Base-by-base conservation (phyloP, 2,113 vertebrate species). In the Poeciliopsis prolifica region DNA sequence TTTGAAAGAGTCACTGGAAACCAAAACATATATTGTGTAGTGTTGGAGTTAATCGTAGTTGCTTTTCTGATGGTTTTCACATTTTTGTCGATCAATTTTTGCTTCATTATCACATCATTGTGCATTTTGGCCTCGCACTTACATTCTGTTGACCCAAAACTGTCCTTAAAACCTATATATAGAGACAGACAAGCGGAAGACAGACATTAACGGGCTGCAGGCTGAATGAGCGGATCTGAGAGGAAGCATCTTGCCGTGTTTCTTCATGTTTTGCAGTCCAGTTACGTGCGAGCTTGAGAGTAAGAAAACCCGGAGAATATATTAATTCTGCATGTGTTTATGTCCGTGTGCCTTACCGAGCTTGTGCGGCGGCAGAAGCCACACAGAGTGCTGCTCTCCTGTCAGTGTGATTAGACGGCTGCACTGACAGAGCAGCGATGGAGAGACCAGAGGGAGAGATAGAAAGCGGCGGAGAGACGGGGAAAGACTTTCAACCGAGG, bases 391-490 rank as follows among this genome's bases (percentile, higher is more conserved):
- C 85, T 79, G 85, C 71, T 82, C 81, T 86, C 70, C 89, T 89
- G 89, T 92, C 91, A 86, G 79, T 60, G 82, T 69, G 83, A 92
- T 91, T 89, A 92, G 54, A 87, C 61, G 75, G 74, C 77, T 65
- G 82, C 86, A 82, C 63, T 74, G 76, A 60, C 58, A 42, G 65
- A 48, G 78, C 68, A 67, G 76, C 9, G 63, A 60, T 61, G 68
- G 72, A 51, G 87, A 29, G 80, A 69, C 37, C 42, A 58, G 65
- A 72, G 51, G 42, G 67, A 60, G 71, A 12, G 40, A 51, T 15
- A 35, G 65, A 13, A 63, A 37, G 40, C 2, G 22, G 54, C 68
- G 17, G 70, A 15, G 48, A 29, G 68, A 51, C 29, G 72, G 63
- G 61, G 31, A 51, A 69, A 62, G 70, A 63, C 72, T 33, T 82